These are phyloP conservation scores for Dicerorhinus sumatrensis DNA, from an alignment of 2,113 vertebrate genomes.

Conservation along the genomic window DNA sequence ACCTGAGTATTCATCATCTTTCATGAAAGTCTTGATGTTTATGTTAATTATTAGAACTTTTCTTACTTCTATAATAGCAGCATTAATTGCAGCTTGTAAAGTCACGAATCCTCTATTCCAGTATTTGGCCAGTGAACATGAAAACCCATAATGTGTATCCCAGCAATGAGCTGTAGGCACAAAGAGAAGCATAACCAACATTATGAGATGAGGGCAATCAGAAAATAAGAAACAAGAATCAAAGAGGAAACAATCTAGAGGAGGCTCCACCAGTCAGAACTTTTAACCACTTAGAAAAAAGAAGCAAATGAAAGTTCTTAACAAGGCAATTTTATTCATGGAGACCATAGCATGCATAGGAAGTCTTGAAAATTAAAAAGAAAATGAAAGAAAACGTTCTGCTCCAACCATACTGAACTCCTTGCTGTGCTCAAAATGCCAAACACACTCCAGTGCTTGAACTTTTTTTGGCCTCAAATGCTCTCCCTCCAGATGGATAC, in stretches of 20 bases:
- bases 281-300: neutral
- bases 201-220: neutral
- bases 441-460: too few species aligned
- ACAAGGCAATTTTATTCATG: neutral
- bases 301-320: neutral
- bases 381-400: neutral
- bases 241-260: neutral
- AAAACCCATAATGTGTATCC: rapidly evolving
- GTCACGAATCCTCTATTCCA: conserved; percentile 84
- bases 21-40: neutral
- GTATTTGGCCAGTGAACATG: conserved; percentile 71
- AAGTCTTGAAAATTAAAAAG: neutral
- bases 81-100: conserved; percentile 86
- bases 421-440: neutral
- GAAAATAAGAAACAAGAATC: neutral
- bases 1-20: neutral
- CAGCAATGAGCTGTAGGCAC: conserved; percentile 65
- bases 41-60: neutral
- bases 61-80: conserved; percentile 87
- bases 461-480: neutral
- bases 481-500: neutral
- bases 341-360: neutral
- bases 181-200: neutral
- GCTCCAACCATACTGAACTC: neutral
- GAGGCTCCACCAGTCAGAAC: neutral